Evolutionary conservation across 2,113 vertebrate species (phyloP), one percentile per base, ranked within the genome.

Genomic region (Corythaixoides concolor): DNA sequence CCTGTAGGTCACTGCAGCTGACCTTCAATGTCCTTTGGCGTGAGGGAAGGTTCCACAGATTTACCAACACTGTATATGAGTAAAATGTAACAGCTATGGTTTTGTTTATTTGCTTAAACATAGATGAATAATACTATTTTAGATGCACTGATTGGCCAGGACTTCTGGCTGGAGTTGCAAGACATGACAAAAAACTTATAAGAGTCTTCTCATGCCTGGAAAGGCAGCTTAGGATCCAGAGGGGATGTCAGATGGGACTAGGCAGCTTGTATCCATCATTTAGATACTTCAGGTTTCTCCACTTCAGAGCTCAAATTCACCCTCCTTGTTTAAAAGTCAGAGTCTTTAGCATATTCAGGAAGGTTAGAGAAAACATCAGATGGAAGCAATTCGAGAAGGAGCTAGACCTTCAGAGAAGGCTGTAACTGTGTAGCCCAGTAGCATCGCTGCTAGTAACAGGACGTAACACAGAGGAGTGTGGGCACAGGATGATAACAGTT

Each of bases 341-440:
- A 3, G 11, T 72, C 8, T 47, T 9, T 14, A 68, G 45, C 32
- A 55, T 47, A 32, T 3, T 3, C 12, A 37, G 22, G n/a, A 84
- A 32, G 12, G 32, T 39, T 50, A 26, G 27, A 69, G 26, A 35
- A 75, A n/a, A n/a, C 7, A 37, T 9, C 4, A 49, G 47, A 49
- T 20, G 6, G 11, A 37, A 70, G 47, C 32, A 83, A 35, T 50
- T n/a, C 21, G 28, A 55, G 60, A 28, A 85, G 50, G 45, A 73
- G 11, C 4, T 23, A 79, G 35, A 66, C 12, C 60, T 66, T 56
- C 8, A 26, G 27, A 66, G 37, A 56, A 23, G 7, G 11, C 15
- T 68, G n/a, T 30, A 68, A 41, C 14, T 1, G 0, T 50, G 21
- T 2, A 5, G 24, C 6, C 26, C 22, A 32, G 5, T 32, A 47